Evolutionary conservation across 2,888 invertebrate species (phyloP).

Genomic region (Lasioglossum zephyrum): DNA sequence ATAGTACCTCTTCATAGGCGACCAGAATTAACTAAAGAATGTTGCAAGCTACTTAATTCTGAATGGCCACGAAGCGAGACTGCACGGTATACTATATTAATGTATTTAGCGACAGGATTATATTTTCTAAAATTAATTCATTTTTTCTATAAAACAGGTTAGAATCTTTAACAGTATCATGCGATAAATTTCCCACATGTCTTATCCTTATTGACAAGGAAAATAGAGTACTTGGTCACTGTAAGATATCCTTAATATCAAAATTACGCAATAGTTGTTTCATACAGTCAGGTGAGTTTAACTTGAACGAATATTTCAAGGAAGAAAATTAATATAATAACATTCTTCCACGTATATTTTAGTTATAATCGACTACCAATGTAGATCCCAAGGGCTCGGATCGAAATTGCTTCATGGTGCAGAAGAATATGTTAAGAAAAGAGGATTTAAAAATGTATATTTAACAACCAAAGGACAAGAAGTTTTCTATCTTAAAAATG

Average conservation of each 20-base stretch:
- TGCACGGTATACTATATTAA: slow-evolving; percentile 86
- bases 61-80: slow-evolving; percentile 94
- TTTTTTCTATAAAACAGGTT: slow-evolving; percentile 83
- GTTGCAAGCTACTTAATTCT: slow-evolving; percentile 92
- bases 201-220: slow-evolving; percentile 87
- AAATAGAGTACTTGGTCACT: slow-evolving; percentile 89
- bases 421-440: slow-evolving; percentile 89
- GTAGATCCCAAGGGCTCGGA: slow-evolving; percentile 91
- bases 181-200: slow-evolving; percentile 90
- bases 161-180: slow-evolving; percentile 90
- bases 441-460: slow-evolving; percentile 88
- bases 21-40: slow-evolving; percentile 89
- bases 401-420: slow-evolving; percentile 90
- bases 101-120: slow-evolving; percentile 4
- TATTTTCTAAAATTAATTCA: not conserved
- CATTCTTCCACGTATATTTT: slow-evolving; percentile 41
- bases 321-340: not conserved
- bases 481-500: slow-evolving; percentile 90
- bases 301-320: not conserved
- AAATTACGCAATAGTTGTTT: slow-evolving; percentile 90
- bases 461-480: slow-evolving; percentile 91
- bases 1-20: slow-evolving; percentile 90
- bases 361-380: slow-evolving; percentile 90
- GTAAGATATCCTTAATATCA: slow-evolving; percentile 91
- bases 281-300: slow-evolving; percentile 88